Base-by-base conservation (phyloP, 2,797 vertebrate species). In the Agapornis canus region DNA sequence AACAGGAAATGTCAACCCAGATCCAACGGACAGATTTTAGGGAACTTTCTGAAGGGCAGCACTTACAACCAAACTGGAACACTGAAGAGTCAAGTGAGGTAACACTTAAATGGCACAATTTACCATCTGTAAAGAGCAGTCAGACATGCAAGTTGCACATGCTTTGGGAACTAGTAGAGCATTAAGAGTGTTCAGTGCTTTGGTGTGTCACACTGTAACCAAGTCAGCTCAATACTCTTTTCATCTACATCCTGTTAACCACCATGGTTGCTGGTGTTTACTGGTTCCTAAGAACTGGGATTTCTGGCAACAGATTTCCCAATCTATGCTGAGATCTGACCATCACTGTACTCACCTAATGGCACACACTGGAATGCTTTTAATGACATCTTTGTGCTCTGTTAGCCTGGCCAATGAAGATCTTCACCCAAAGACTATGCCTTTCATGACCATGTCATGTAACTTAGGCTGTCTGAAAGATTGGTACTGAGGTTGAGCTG, bases 1-100 rank as follows among this genome's bases (percentile, higher is more conserved):
- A 97, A 98, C 2, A 5, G 40, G 90, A 81, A 84, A 97, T 64
- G 93, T 98, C 94, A 98, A 68, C 91, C 97, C 96, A 59, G 59
- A 89, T 23, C 37, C 37, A 66, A 11, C 40, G n/a, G 12, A 57
- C 13, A 68, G 83, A 26, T 27, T 72, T 37, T 0, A 31, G 26
- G 40, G 48, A 45, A 14, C 20, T n/a, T 76, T 82, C 20, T 60
- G 29, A 61, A 72, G 32, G 35, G n/a, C 4, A 66, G 72, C 25
- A 66, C 22, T 72, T 47, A 39, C 7, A 64, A 59, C 17, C 25
- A 72, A 47, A 35, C 6, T 8, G 37, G 47, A 82, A 70, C 5
- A 20, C 2, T 37, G 64, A 56, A 64, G 39, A 66, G 31, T 54
- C 15, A 68, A 47, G 9, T 40, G 45, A 66, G 31, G 22, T 19